Evolutionary conservation across 1,140 invertebrate species (phyloP).

Genomic region (Cherax destructor): DNA sequence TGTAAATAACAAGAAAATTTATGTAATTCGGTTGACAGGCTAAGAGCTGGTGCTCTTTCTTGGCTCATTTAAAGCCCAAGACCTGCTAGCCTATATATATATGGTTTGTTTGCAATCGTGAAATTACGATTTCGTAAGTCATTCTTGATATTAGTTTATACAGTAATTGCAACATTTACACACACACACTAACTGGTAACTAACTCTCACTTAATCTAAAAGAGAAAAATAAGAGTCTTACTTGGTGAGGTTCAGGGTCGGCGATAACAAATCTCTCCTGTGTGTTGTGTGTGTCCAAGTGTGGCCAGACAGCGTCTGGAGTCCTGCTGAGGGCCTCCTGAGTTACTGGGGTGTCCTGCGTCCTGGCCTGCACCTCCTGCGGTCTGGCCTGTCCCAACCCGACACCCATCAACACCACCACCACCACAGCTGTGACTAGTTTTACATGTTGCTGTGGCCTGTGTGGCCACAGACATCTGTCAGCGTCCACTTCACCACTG

Average conservation of each 20-base stretch:
- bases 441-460: no score
- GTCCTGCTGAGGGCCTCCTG: not conserved
- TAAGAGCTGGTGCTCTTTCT: not conserved
- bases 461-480: no score
- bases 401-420: no score
- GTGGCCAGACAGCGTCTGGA: not conserved
- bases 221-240: not conserved
- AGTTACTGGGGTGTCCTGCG: not conserved
- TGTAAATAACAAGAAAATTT: not conserved
- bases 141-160: not conserved
- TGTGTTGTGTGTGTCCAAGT: not conserved
- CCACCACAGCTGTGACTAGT: no score
- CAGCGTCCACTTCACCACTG: no score
- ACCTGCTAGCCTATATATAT: not conserved
- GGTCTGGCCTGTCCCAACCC: no score
- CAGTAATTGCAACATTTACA: not conserved
- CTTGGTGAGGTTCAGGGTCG: not conserved
- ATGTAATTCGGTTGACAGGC: no score
- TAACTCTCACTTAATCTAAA: not conserved
- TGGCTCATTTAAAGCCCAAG: no score
- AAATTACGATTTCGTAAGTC: no score
- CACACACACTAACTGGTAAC: not conserved
- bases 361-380: no score
- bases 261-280: not conserved
- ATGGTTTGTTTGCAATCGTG: not conserved